Evolutionary conservation across 2,113 vertebrate species (phyloP).

Genomic region (Patagioenas fasciata): DNA sequence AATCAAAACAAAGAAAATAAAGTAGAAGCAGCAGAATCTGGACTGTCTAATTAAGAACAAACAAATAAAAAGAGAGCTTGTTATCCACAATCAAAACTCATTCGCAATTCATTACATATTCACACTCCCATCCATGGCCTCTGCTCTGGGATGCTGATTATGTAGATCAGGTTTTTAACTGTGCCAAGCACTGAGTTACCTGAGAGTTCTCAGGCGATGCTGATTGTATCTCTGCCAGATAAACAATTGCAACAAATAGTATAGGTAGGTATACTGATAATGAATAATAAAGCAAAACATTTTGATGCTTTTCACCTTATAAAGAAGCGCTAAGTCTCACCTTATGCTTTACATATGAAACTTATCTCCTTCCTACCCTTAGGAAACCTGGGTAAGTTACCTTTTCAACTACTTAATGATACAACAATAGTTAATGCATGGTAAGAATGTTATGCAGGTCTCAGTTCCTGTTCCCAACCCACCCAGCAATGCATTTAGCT

Average conservation of each 20-base stretch:
- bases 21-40: not conserved
- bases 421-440: not conserved
- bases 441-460: not conserved
- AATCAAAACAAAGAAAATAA: conserved; percentile 1
- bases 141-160: conserved; percentile 12
- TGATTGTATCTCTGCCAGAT: not conserved
- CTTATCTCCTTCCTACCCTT: not conserved
- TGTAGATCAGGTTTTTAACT: not conserved
- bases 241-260: not conserved
- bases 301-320: not conserved
- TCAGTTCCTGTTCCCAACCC: not conserved
- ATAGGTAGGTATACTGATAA: not conserved
- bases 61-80: not conserved
- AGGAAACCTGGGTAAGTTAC: not conserved
- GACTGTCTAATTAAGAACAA: not conserved
- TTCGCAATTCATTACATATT: not conserved
- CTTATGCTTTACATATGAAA: not conserved
- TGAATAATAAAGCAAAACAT: not conserved
- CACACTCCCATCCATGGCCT: not conserved
- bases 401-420: not conserved
- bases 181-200: conserved; percentile 2
- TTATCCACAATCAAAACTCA: not conserved
- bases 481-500: not conserved
- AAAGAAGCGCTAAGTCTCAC: not conserved
- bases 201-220: not conserved